Percentiles rank a stretch among this genome's conserved stretches.
Evolutionary conservation across 1,140 invertebrate species (phyloP).

Genomic region (Rhopalosiphum maidis): DNA sequence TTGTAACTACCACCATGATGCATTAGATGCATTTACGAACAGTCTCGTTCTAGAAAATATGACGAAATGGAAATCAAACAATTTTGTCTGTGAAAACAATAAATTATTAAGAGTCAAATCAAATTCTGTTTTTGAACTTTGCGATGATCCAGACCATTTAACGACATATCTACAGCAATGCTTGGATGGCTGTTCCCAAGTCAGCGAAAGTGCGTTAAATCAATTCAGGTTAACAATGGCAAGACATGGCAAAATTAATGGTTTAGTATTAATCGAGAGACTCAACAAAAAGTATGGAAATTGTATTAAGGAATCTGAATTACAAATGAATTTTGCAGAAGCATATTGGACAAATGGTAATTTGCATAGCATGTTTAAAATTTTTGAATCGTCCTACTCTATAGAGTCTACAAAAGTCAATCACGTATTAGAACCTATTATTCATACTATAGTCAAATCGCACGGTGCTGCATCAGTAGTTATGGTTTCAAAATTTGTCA

Average conservation of each 20-base stretch:
- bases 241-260: constrained; percentile 25
- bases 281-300: background rate
- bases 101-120: background rate
- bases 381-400: background rate
- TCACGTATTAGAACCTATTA: constrained; percentile 7
- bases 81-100: background rate
- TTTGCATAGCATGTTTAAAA: background rate
- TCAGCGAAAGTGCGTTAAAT: background rate
- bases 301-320: constrained; percentile 16
- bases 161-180: constrained; percentile 34
- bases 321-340: constrained; percentile 30
- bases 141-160: constrained; percentile 1
- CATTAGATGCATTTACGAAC: constrained; percentile 27
- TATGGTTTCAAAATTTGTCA: constrained; percentile 6
- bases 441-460: background rate
- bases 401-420: background rate
- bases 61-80: constrained; percentile 30
- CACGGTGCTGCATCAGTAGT: constrained; percentile 18
- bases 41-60: background rate
- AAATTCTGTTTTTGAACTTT: background rate
- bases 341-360: constrained; percentile 28
- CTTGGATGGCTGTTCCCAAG: background rate
- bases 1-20: constrained; percentile 22
- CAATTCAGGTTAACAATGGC: constrained; percentile 13
- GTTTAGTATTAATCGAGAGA: constrained; percentile 1